A percentile compares a stretch with the other conserved stretches of the same genome.
phyloP scores from a whole-genome alignment of 2,113 vertebrate species.

The Numida meleagris region DNA sequence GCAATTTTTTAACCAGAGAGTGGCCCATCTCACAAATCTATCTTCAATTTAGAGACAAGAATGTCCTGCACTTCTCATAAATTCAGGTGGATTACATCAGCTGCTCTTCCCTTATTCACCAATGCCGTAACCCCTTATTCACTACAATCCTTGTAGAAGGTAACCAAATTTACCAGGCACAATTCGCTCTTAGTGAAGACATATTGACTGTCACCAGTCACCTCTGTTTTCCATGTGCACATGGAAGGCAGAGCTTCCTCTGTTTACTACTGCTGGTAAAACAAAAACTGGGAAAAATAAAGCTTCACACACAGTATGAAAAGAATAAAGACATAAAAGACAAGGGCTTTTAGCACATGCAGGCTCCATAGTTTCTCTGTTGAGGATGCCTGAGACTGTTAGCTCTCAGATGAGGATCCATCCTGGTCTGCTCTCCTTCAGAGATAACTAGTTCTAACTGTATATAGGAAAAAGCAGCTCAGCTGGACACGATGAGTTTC shows the following conservation, averaged over 20 bases:
- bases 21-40: background rate
- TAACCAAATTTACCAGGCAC: background rate
- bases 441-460: background rate
- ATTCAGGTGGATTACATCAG: background rate
- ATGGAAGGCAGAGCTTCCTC: background rate
- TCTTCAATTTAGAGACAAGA: background rate
- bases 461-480: background rate
- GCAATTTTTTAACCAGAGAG: background rate
- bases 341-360: background rate
- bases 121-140: background rate
- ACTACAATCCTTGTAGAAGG: too few species aligned
- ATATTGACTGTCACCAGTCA: background rate
- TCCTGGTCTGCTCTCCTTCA: background rate
- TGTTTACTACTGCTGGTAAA: background rate
- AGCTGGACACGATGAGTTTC: accelerated
- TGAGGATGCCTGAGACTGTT: background rate
- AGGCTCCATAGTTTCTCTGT: background rate
- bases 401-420: accelerated
- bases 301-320: background rate
- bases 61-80: background rate
- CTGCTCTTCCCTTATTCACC: background rate
- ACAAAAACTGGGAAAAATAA: background rate
- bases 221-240: background rate
- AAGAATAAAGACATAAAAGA: background rate
- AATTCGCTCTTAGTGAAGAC: background rate